Evolutionary conservation across 1,140 invertebrate species (phyloP), one percentile per base, ranked within the genome.

Genomic region (Nomia melanderi): DNA sequence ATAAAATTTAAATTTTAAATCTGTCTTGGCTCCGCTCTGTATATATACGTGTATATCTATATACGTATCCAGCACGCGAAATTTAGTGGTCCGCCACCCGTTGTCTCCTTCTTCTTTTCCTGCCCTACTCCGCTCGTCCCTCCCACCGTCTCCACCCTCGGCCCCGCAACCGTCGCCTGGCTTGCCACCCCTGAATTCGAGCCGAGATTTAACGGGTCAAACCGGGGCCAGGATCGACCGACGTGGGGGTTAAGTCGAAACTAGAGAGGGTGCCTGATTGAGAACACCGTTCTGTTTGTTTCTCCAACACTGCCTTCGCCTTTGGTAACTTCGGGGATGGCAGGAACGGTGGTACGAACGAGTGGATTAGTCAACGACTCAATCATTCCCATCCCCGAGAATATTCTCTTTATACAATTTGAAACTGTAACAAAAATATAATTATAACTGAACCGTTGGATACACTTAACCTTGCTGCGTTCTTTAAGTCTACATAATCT

Each of bases 1-100:
- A 92, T 92, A 92, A 92, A 92, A 92, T 92, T 92, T 92, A 90
- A 92, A 92, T 91, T 92, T 92, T 89, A 92, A 92, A 92, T 92
- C 87, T 67, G 81, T 62, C 80, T 76, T 76, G 73, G 73, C 65
- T 67, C 25, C 23, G 8, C 27, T 20, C n/a, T 66, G 29, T 60
- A 23, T 47, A 56, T 41, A 47, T 50, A 17, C 41, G 20, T 17
- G 47, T 50, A 50, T n/a, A n/a, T n/a, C n/a, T n/a, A n/a, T n/a
- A n/a, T n/a, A n/a, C n/a, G 47, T 17, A 47, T 8, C 23, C 20
- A n/a, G 44, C 69, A 25, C 54, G 47, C 56, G 59, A 79, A 78
- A 78, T 85, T 84, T 79, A 78, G 25, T 84, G 54, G 77, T 65
- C 56, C 65, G 27, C 41, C 63, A 47, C 17, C 27, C n/a, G n/a